Conservation (phyloP, 2,888 invertebrate genomes). For the Acleris literana region DNA sequence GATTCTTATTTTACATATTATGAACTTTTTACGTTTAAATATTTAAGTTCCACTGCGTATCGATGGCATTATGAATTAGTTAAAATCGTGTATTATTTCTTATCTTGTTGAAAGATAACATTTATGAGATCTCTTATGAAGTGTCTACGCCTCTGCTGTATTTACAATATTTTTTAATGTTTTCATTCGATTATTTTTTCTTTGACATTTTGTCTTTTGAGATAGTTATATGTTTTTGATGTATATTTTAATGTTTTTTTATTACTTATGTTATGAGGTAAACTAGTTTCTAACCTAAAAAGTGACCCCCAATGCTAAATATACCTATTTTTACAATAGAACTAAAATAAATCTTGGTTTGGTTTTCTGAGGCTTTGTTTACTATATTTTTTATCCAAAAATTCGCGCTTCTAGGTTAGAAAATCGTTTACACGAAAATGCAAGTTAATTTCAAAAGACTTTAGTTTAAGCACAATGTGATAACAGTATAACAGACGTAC, state of each 20-base stretch:
- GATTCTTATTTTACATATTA: not conserved
- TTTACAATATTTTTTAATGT: conserved; percentile 1
- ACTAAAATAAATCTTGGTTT: too few species aligned
- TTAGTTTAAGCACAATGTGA: conserved; percentile 56
- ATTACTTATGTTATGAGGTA: too few species aligned
- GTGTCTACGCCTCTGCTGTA: not conserved
- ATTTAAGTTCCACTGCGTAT: not conserved
- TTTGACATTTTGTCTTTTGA: conserved; percentile 10
- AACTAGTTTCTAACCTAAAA: too few species aligned
- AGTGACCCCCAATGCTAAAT: too few species aligned
- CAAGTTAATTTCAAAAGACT: too few species aligned
- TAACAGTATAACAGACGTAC: conserved; percentile 44
- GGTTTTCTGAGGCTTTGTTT: too few species aligned
- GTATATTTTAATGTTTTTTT: not conserved
- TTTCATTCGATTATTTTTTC: not conserved
- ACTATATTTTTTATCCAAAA: too few species aligned
- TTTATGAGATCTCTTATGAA: conserved; percentile 5
- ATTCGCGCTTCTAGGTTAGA: too few species aligned
- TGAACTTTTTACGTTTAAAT: not conserved
- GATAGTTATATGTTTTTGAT: not conserved
- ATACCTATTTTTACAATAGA: too few species aligned
- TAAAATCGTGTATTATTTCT: not conserved
- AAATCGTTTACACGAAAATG: too few species aligned
- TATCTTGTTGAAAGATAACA: not conserved
- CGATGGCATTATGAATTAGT: too few species aligned